Evolutionary conservation across 2,888 invertebrate genomes (phyloP).

Genomic region (Oscheius sp.): DNA sequence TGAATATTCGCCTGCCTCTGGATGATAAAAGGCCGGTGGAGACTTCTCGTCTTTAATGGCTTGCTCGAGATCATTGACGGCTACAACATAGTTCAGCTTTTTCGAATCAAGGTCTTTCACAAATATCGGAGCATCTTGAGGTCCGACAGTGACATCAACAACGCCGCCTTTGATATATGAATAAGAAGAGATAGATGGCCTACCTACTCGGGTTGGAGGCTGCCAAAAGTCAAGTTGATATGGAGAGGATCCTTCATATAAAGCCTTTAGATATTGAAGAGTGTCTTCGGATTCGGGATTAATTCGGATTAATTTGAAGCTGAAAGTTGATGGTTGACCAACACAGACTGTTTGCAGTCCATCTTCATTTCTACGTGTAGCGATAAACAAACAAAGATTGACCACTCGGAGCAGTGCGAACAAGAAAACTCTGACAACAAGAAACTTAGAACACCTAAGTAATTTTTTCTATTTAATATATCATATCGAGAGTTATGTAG

Average conservation of each 20-base stretch:
- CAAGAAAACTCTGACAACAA: conserved; percentile 11
- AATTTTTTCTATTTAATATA: neutral
- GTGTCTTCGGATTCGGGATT: conserved; percentile 61
- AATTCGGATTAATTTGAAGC: conserved; percentile 68
- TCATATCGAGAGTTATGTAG: neutral
- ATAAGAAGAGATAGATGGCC: neutral
- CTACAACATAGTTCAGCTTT: conserved; percentile 63
- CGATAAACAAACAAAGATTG: conserved; percentile 2
- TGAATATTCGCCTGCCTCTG: conserved; percentile 42
- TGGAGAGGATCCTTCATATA: conserved; percentile 58
- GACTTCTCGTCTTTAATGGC: conserved; percentile 58
- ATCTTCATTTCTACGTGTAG: conserved; percentile 16
- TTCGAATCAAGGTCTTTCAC: conserved; percentile 60
- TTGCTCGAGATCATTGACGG: conserved; percentile 66
- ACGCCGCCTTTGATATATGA: conserved; percentile 34
- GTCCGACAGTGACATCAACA: conserved; percentile 62
- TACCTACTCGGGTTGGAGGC: conserved; percentile 57
- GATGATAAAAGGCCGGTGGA: conserved; percentile 41
- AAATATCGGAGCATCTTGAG: conserved; percentile 59
- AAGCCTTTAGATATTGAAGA: conserved; percentile 55
- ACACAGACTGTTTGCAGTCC: conserved; percentile 1
- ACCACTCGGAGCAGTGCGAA: neutral
- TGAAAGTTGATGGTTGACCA: conserved; percentile 36
- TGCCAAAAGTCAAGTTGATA: conserved; percentile 68
- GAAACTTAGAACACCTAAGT: neutral